Conservation (phyloP, 2,113 vertebrate species). For the Tetrax tetrax region DNA sequence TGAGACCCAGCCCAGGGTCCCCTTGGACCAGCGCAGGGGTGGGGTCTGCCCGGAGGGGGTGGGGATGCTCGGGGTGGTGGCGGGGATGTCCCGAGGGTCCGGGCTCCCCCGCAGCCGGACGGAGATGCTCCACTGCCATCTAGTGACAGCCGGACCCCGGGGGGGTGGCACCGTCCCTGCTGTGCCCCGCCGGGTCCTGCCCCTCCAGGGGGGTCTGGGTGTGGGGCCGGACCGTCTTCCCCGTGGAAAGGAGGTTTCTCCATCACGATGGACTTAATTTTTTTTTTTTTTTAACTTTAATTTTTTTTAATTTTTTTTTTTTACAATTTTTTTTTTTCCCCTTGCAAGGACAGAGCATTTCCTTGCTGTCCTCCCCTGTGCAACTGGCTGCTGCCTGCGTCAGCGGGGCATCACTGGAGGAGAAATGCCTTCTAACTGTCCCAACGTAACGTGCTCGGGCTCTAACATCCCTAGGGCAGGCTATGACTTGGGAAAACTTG, state of each 20-base stretch:
- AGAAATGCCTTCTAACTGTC: accelerated
- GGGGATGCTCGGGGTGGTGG: too few species aligned
- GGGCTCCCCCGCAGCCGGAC: not conserved
- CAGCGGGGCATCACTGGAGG: not conserved
- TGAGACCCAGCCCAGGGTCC: accelerated
- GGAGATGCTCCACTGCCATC: conserved; percentile 63
- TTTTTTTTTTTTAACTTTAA: too few species aligned
- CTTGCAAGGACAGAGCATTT: accelerated
- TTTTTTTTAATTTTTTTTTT: too few species aligned
- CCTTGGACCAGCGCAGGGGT: accelerated
- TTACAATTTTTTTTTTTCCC: too few species aligned
- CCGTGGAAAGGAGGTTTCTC: not conserved
- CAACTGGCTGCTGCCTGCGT: accelerated
- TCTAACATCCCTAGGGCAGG: not conserved
- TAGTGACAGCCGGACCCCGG: conserved; percentile 38
- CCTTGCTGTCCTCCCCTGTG: accelerated
- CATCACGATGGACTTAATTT: accelerated
- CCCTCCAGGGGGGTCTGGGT: not conserved
- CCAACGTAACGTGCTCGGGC: not conserved
- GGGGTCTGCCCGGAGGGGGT: not conserved
- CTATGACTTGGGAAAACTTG: too few species aligned
- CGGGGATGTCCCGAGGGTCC: not conserved
- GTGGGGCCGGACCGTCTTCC: not conserved
- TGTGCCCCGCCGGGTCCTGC: not conserved
- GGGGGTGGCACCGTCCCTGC: not conserved